These are phyloP conservation scores for Arrhopalites spinosus DNA, from an alignment of 2,888 invertebrate genomes.

Conservation along the genomic window DNA sequence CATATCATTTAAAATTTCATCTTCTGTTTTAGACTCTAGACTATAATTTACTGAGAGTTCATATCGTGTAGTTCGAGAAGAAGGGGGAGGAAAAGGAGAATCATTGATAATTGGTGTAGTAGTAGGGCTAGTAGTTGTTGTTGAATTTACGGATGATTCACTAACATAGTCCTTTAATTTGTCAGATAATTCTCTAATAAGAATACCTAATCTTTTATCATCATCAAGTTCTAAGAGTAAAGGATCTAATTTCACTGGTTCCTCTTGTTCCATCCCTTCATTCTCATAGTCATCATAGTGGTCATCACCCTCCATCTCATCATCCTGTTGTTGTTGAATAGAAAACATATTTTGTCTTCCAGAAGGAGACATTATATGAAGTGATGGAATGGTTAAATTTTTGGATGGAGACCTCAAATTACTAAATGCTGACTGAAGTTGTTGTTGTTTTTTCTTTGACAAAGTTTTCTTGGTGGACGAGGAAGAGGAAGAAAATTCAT, in stretches of 20 bases:
- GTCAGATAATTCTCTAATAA: constrained; percentile 47
- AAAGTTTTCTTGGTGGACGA: background rate
- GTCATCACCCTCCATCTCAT: background rate
- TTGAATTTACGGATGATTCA: background rate
- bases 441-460: background rate
- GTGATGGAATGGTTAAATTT: too few relatives aligned
- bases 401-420: background rate
- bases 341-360: background rate
- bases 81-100: background rate
- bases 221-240: constrained; percentile 48
- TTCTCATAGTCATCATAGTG: background rate
- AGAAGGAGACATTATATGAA: background rate
- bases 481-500: background rate
- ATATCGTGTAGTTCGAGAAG: constrained; percentile 9
- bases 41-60: constrained; percentile 30
- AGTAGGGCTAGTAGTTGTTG: background rate
- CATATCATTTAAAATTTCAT: constrained; percentile 44
- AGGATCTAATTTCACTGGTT: constrained; percentile 45
- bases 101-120: background rate
- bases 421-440: background rate
- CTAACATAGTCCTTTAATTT: constrained; percentile 6
- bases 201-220: constrained; percentile 41
- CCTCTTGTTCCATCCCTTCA: background rate
- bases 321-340: background rate
- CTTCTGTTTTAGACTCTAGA: constrained; percentile 24